These are phyloP conservation scores for Mesoclemmys tuberculata DNA, from an alignment of 2,113 vertebrate species.

Conservation along the genomic window DNA sequence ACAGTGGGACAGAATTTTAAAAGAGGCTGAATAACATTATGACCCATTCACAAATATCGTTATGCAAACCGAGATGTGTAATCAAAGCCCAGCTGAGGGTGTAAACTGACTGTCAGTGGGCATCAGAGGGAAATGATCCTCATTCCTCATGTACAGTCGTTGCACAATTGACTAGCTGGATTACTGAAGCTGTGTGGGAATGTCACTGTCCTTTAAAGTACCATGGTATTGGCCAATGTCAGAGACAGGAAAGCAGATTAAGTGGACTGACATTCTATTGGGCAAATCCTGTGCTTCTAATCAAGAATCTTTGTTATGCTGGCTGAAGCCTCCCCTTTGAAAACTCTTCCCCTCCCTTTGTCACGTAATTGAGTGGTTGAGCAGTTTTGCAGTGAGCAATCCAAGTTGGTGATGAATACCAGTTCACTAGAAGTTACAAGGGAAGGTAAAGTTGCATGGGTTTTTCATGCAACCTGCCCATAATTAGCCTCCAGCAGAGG, in stretches of 20 bases:
- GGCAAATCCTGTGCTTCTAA: not conserved
- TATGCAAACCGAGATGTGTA: not conserved
- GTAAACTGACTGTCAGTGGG: not conserved
- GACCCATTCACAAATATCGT: not conserved
- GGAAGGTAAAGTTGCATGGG: not conserved
- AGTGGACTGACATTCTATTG: accelerated
- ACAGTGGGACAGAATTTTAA: accelerated
- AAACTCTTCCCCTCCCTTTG: not conserved
- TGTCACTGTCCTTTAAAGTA: not conserved
- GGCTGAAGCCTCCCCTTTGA: not conserved
- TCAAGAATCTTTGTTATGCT: not conserved
- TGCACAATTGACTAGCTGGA: not conserved
- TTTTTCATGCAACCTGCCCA: conserved; percentile 50
- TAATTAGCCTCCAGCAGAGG: conserved; percentile 30
- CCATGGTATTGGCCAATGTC: not conserved
- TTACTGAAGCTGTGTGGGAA: not conserved
- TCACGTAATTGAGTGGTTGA: not conserved
- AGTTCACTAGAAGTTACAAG: conserved; percentile 11
- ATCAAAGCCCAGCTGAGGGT: not conserved
- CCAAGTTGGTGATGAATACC: not conserved
- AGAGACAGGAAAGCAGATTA: accelerated
- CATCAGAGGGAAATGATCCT: not conserved
- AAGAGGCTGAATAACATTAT: not conserved
- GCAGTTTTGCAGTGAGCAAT: conserved; percentile 22
- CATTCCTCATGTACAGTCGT: not conserved